phyloP scores from a whole-genome alignment of 2,113 vertebrate genomes.

The Platysternon megacephalum region DNA sequence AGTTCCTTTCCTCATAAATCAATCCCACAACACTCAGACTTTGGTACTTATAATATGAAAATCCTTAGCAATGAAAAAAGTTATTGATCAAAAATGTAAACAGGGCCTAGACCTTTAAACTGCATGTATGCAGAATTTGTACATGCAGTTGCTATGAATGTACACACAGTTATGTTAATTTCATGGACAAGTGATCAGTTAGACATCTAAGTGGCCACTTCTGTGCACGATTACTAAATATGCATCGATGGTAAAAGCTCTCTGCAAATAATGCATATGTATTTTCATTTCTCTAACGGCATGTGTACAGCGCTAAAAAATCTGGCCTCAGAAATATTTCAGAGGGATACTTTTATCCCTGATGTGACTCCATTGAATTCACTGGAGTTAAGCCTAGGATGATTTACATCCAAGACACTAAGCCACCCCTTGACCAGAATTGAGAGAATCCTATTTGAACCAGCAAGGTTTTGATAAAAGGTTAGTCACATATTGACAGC shows the following conservation, averaged over 20 bases:
- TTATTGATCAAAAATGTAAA: not conserved
- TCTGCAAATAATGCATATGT: not conserved
- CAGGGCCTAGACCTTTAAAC: not conserved
- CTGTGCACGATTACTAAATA: not conserved
- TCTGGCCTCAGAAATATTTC: not conserved
- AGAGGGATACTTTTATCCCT: not conserved
- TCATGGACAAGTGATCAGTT: not conserved
- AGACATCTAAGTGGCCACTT: not conserved
- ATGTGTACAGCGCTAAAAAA: not conserved
- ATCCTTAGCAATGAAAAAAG: not conserved
- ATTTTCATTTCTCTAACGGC: not conserved
- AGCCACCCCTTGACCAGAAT: not conserved
- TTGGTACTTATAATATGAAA: not conserved
- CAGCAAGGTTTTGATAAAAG: not conserved
- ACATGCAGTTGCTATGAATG: not conserved
- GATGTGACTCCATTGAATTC: not conserved
- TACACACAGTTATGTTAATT: not conserved
- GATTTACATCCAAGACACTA: not conserved
- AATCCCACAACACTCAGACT: not conserved
- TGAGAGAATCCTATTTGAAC: slow-evolving; percentile 6
- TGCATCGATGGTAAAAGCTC: not conserved
- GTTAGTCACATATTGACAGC: not conserved
- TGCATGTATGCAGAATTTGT: not conserved
- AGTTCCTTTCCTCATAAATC: not conserved
- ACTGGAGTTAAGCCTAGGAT: not conserved